Percentiles rank a stretch among this genome's conserved stretches.
Evolutionary conservation across 2,888 invertebrate genomes (phyloP).

Genomic region (Choreutis nemorana): DNA sequence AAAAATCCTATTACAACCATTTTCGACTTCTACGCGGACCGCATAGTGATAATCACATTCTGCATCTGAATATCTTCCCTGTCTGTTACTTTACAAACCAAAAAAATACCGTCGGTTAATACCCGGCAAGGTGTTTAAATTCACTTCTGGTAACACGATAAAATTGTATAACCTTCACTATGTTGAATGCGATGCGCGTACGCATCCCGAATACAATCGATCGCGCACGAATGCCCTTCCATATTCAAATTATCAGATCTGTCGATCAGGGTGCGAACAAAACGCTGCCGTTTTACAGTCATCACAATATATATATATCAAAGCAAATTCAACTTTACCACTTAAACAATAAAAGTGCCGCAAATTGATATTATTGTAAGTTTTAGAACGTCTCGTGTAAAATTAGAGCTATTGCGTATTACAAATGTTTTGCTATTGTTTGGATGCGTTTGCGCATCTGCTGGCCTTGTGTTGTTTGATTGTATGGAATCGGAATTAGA

Average conservation of each 20-base stretch:
- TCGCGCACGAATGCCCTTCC: slow-evolving; percentile 43
- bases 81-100: too few relatives aligned
- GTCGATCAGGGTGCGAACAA: slow-evolving; percentile 52
- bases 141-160: too few relatives aligned
- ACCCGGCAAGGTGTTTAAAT: too few relatives aligned
- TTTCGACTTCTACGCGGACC: too few relatives aligned
- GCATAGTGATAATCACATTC: too few relatives aligned
- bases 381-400: slow-evolving; percentile 21
- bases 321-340: slow-evolving; percentile 1
- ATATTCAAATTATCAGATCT: slow-evolving; percentile 60
- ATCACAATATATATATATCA: slow-evolving; percentile 19
- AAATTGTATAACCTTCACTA: too few relatives aligned
- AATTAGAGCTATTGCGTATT: slow-evolving; percentile 43
- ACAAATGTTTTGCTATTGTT: slow-evolving; percentile 41
- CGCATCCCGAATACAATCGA: slow-evolving; percentile 21
- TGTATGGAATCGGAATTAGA: slow-evolving; percentile 46
- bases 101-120: too few relatives aligned
- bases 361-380: slow-evolving; percentile 4
- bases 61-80: too few relatives aligned
- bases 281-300: slow-evolving; percentile 25
- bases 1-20: too few relatives aligned
- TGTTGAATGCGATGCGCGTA: slow-evolving; percentile 13
- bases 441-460: slow-evolving; percentile 44
- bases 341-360: slow-evolving; percentile 2
- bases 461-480: slow-evolving; percentile 19